These are phyloP conservation scores for Vipera ursinii DNA, from an alignment of 2,797 vertebrate genomes.

Conservation along the genomic window DNA sequence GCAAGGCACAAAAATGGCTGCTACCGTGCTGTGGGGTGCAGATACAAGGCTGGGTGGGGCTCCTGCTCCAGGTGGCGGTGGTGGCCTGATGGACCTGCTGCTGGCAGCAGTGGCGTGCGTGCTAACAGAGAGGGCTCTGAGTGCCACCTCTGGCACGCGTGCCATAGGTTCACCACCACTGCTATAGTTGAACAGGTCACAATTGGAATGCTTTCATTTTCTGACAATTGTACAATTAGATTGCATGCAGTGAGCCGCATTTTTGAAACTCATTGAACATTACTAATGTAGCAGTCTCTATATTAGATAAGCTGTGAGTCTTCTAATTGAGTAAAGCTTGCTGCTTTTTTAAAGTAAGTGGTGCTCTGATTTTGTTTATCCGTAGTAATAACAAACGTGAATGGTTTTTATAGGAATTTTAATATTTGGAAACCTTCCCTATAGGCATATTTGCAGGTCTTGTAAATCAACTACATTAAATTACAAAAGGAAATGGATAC, in stretches of 20 bases:
- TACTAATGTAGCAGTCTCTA: not conserved
- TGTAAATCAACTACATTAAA: slow-evolving; percentile 58
- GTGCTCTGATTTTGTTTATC: not conserved
- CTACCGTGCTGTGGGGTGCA: no score
- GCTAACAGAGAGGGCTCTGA: no score
- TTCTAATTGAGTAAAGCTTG: not conserved
- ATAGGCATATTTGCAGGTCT: slow-evolving; percentile 49
- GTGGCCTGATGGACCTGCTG: no score
- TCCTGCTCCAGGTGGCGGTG: no score
- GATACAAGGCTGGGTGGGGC: no score
- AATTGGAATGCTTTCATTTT: not conserved
- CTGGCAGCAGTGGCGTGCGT: no score
- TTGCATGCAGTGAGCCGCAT: not conserved
- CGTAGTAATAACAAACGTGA: not conserved
- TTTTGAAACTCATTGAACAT: not conserved
- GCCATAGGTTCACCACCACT: no score
- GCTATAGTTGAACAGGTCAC: not conserved
- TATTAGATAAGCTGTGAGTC: not conserved
- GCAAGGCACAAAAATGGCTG: no score
- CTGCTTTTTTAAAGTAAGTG: not conserved
- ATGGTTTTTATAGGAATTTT: slow-evolving; percentile 42
- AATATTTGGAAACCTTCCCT: slow-evolving; percentile 61
- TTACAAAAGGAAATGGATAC: not conserved
- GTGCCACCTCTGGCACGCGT: no score
- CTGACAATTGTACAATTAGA: not conserved